phyloP scores from a whole-genome alignment of 2,797 vertebrate species.

The Neomorphus geoffroyi region DNA sequence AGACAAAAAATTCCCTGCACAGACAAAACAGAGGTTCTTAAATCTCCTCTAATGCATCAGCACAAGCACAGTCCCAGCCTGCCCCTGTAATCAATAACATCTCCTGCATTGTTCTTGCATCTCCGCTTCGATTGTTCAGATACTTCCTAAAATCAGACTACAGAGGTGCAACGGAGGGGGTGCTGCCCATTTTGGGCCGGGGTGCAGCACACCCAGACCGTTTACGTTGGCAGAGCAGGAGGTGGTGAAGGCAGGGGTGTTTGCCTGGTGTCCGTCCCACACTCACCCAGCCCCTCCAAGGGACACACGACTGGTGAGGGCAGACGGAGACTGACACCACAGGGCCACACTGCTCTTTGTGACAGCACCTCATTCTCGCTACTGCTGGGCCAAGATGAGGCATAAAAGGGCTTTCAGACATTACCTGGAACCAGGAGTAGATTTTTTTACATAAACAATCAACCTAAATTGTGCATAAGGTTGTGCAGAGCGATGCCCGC shows the following conservation, averaged over 20 bases:
- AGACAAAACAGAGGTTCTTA: not conserved
- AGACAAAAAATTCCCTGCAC: not conserved
- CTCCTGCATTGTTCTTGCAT: not conserved
- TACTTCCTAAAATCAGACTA: not conserved
- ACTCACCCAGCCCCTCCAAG: not conserved
- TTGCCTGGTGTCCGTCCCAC: not conserved
- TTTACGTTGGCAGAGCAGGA: accelerated
- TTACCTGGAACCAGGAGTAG: not conserved
- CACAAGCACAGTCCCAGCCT: not conserved
- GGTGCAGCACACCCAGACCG: not conserved
- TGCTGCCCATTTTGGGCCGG: not conserved
- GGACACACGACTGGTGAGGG: accelerated
- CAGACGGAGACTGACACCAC: not conserved
- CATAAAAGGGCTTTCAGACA: not conserved
- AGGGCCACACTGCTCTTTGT: not conserved
- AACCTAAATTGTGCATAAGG: conserved; percentile 23
- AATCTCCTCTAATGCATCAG: not conserved
- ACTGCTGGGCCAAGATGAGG: accelerated
- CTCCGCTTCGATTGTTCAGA: not conserved
- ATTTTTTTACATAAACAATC: not conserved
- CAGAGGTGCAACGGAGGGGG: not conserved
- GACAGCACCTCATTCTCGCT: not conserved
- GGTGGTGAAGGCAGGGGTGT: accelerated
- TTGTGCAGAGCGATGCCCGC: conserved; percentile 20
- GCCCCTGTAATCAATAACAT: not conserved